These are phyloP conservation scores for Eolophus roseicapilla DNA, from an alignment of 2,113 vertebrate genomes.

Conservation along the genomic window DNA sequence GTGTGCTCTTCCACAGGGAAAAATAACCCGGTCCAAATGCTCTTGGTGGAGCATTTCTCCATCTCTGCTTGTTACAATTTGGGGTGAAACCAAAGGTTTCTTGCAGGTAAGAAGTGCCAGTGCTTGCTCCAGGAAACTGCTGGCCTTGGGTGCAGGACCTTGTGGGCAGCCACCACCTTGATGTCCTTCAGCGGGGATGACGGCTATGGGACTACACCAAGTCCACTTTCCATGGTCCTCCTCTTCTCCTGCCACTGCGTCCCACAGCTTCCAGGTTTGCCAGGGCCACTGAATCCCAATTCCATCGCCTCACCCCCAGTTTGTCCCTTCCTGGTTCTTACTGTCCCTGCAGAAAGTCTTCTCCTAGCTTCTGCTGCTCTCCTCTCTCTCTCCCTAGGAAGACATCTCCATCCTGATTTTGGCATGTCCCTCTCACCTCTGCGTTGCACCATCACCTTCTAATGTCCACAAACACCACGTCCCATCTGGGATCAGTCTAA, in stretches of 20 bases:
- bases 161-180: neutral
- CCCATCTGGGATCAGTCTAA: neutral
- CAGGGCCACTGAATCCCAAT: neutral
- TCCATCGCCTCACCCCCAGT: accelerated
- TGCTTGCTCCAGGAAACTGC: neutral
- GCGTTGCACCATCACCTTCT: neutral
- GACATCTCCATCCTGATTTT: neutral
- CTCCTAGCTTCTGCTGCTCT: neutral
- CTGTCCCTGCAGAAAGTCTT: neutral
- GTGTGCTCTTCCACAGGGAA: neutral
- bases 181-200: neutral
- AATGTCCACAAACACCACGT: accelerated
- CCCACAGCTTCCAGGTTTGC: neutral
- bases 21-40: neutral
- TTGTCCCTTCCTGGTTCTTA: neutral
- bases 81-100: neutral
- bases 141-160: neutral
- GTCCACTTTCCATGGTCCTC: neutral
- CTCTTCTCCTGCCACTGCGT: neutral
- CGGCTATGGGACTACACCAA: accelerated
- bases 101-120: neutral
- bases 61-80: neutral
- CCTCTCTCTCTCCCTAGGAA: neutral
- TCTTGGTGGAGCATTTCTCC: neutral
- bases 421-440: neutral